Base-by-base conservation (phyloP, 2,797 vertebrate species). In the Eulemur albifrons region DNA sequence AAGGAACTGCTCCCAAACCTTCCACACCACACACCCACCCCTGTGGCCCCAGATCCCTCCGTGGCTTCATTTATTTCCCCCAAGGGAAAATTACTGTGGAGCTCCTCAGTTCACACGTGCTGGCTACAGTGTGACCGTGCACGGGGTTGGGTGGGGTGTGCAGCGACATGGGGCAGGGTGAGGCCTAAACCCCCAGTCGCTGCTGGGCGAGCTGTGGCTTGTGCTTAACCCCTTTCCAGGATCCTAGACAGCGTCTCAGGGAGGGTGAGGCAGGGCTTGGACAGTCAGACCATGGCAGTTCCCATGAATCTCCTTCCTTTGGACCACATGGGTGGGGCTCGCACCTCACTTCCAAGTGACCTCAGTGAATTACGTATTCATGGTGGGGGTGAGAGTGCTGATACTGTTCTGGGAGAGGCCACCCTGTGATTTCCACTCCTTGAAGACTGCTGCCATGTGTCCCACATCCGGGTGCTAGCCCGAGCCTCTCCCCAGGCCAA, bases 121-220 rank as follows among this genome's bases (percentile, higher is more conserved):
- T 12, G 79, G 25, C 20, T 50, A 43, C 79, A 61, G 54, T 23
- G 18, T 86, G 67, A 50, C 54, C 17, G 8, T 25, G 35, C 35
- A n/a, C 5, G 5, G 45, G 40, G 7, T 12, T 0, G 75, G 10
- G 9, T 2, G 1, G 17, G 23, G 43, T n/a, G 4, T 8, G 7
- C 15, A 30, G 17, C 6, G 6, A n/a, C 18, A n/a, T 50, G 4
- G 25, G 43, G 30, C 30, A 63, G 1, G 15, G 76, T 20, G 2
- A 48, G 5, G 2, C 17, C 43, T 50, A 63, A 48, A 76, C 11
- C 63, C 72, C 57, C 48, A 63, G 13, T 32, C 18, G 27, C 25
- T n/a, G 9, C 40, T 30, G 45, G 30, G 4, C 10, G 0, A 25
- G 57, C 4, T 32, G n/a, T 77, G 59, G 27, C n/a, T 45, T 52